Conservation (phyloP, 2,113 vertebrate genomes). For the Alligator sinensis region DNA sequence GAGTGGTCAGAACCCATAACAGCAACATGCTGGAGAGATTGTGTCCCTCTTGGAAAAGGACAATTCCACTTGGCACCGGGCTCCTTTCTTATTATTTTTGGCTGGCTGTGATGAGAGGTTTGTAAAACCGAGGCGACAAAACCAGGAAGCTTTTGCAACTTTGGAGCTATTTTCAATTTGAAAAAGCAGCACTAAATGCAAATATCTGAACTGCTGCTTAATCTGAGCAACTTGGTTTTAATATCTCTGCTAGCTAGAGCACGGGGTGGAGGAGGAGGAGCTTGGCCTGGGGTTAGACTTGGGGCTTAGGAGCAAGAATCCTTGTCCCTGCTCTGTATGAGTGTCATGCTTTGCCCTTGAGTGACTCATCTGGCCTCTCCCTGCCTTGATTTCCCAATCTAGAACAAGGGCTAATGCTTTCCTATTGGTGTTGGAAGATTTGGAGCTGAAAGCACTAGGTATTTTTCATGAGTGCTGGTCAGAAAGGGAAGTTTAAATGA, state of each 20-base stretch:
- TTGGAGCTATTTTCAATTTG: background rate
- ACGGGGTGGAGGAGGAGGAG: background rate
- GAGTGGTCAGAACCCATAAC: background rate
- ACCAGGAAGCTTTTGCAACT: background rate
- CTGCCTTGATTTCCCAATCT: background rate
- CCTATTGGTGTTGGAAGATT: rapidly evolving
- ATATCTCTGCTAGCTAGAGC: rapidly evolving
- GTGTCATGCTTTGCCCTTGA: background rate
- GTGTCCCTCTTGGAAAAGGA: background rate
- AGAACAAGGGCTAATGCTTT: background rate
- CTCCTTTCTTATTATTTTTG: background rate
- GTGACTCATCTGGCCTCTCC: too few species aligned
- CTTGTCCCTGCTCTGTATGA: background rate
- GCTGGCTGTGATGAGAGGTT: rapidly evolving
- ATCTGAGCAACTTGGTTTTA: too few species aligned
- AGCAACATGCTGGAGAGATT: rapidly evolving
- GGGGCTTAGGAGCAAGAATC: background rate
- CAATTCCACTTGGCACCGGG: rapidly evolving
- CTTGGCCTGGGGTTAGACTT: background rate
- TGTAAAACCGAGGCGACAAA: background rate
- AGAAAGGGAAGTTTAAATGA: rapidly evolving
- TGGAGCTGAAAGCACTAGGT: rapidly evolving
- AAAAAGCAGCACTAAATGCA: background rate
- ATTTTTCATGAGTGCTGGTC: rapidly evolving
- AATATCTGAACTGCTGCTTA: rapidly evolving